A percentile compares a stretch with the other conserved stretches of the same genome.
Conservation (phyloP, 1,140 invertebrate genomes). For the Laupala kohalensis region DNA sequence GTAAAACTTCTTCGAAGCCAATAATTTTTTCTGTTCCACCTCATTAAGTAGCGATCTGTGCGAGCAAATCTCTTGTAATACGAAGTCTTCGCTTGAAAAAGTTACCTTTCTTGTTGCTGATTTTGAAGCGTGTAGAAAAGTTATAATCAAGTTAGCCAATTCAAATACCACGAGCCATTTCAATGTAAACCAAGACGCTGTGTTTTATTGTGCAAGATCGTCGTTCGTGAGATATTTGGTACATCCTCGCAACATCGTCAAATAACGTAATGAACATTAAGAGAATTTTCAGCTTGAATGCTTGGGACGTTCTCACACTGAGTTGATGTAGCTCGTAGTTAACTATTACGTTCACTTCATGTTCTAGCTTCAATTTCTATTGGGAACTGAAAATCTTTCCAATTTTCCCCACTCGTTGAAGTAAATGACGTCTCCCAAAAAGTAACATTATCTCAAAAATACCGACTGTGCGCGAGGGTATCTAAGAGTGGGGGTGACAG, state of each 20-base stretch:
- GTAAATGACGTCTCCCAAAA: background rate
- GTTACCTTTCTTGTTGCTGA: background rate
- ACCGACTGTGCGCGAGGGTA: background rate
- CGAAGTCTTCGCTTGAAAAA: background rate
- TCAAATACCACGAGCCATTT: no score
- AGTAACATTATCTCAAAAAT: background rate
- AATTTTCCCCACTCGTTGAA: background rate
- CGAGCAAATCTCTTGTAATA: background rate
- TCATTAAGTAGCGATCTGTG: background rate
- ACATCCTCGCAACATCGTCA: no score
- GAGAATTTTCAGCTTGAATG: no score
- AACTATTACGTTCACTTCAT: no score
- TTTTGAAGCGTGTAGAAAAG: background rate
- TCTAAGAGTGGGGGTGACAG: no score
- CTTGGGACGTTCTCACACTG: no score
- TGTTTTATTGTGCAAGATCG: no score
- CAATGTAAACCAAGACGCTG: no score
- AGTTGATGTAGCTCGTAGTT: no score
- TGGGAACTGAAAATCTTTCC: background rate
- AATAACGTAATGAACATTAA: no score
- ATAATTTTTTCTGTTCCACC: background rate
- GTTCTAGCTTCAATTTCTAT: background rate
- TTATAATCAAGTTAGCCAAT: no score
- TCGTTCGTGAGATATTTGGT: no score
- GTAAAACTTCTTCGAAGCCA: background rate